phyloP scores from a whole-genome alignment of 2,888 invertebrate species.

The Bruchidius siliquastri region DNA sequence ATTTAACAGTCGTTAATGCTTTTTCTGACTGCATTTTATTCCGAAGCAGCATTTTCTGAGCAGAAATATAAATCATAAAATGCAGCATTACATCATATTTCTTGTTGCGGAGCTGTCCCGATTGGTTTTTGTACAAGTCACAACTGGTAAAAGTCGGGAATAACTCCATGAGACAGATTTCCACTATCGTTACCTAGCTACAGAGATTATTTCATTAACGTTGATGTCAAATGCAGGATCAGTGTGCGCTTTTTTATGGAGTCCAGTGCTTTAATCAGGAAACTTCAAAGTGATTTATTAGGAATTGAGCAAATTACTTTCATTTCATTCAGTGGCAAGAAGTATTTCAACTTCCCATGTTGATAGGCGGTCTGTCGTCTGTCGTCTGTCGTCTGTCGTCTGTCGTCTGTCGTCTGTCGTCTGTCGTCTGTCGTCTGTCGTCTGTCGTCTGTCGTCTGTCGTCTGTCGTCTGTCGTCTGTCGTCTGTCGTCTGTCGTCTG shows the following conservation, averaged over 20 bases:
- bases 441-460: no score
- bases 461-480: no score
- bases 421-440: no score
- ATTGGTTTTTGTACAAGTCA: neutral
- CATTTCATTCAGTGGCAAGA: no score
- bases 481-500: no score
- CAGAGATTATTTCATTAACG: neutral
- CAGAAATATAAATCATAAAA: neutral
- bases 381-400: no score
- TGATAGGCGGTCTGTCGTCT: no score
- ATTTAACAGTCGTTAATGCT: neutral
- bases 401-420: no score
- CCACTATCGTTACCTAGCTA: neutral
- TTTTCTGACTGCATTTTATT: neutral
- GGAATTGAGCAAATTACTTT: no score
- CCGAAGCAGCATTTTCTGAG: neutral
- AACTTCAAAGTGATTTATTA: no score
- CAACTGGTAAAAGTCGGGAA: neutral
- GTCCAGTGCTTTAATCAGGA: no score
- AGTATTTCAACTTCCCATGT: no score
- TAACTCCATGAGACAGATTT: neutral
- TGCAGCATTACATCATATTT: neutral
- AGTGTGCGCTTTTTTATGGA: neutral
- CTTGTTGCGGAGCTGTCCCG: neutral
- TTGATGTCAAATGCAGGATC: neutral